Evolutionary conservation across 2,888 invertebrate genomes (phyloP).

Genomic region (Osmoderma eremita): DNA sequence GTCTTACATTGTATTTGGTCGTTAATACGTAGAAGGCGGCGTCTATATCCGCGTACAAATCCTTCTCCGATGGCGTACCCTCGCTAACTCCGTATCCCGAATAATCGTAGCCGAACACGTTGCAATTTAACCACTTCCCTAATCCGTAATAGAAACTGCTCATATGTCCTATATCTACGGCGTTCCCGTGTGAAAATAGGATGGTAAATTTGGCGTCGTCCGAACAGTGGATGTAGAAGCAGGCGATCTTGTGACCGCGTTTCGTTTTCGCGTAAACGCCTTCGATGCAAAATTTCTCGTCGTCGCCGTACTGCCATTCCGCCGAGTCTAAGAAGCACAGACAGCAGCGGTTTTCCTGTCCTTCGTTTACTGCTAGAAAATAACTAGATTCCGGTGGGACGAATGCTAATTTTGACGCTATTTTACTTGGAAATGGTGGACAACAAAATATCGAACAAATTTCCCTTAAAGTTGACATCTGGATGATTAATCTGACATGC

Average conservation of each 20-base stretch:
- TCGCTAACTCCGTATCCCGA: conserved; percentile 95
- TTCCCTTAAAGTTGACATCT: conserved; percentile 76
- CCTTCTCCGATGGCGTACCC: conserved; percentile 97
- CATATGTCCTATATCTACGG: conserved; percentile 98
- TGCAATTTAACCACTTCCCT: conserved; percentile 95
- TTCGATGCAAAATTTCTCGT: conserved; percentile 93
- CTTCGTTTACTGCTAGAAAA: conserved; percentile 84
- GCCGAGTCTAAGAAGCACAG: conserved; percentile 89
- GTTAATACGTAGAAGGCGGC: conserved; percentile 95
- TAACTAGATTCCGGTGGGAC: conserved; percentile 98
- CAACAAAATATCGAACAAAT: conserved; percentile 99
- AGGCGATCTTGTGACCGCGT: conserved; percentile 95
- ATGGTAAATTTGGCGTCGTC: conserved; percentile 93
- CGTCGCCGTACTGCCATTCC: conserved; percentile 96
- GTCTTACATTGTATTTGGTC: conserved; percentile 82
- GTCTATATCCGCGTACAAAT: conserved; percentile 97
- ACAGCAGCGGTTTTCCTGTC: conserved; percentile 86
- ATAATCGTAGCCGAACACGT: conserved; percentile 96
- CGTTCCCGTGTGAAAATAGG: conserved; percentile 98
- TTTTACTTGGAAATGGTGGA: conserved; percentile 98
- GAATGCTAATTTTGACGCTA: conserved; percentile 99
- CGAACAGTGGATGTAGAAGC: conserved; percentile 93
- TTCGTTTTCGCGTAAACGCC: conserved; percentile 94
- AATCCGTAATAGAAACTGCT: conserved; percentile 96
- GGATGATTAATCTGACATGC: conserved; percentile 8